Evolutionary conservation across 2,888 invertebrate species (phyloP).

Genomic region (Polydesmus complanatus): DNA sequence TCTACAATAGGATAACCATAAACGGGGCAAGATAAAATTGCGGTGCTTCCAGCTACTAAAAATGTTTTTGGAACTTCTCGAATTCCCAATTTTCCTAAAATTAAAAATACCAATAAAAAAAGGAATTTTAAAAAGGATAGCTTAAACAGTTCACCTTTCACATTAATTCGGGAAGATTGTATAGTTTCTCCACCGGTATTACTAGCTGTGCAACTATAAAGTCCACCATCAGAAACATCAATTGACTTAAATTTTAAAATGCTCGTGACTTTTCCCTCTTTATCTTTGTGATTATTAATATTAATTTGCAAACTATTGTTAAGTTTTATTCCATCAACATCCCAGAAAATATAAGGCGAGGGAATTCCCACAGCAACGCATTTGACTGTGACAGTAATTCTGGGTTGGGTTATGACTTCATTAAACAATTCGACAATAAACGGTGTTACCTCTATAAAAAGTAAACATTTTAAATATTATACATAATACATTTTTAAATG

Average conservation of each 20-base stretch:
- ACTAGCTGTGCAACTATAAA: conserved; percentile 21
- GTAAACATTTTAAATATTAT: too few relatives aligned
- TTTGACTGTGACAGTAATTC: background rate
- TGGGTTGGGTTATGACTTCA: background rate
- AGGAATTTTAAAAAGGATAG: background rate
- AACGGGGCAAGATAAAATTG: conserved; percentile 7
- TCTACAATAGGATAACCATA: conserved; percentile 5
- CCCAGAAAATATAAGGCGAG: conserved; percentile 7
- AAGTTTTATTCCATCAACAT: conserved; percentile 1
- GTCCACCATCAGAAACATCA: conserved; percentile 21
- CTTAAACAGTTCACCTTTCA: conserved; percentile 17
- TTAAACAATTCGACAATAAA: conserved; percentile 3
- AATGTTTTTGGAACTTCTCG: conserved; percentile 2
- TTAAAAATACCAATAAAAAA: background rate
- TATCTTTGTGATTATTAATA: background rate
- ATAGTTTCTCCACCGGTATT: conserved; percentile 20
- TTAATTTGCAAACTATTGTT: background rate
- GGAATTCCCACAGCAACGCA: conserved; percentile 11
- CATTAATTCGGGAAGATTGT: conserved; percentile 21
- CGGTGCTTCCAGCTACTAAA: background rate
- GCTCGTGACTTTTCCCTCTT: background rate
- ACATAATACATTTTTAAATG: background rate
- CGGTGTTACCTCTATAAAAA: conserved; percentile 11
- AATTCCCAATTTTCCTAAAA: conserved; percentile 1
- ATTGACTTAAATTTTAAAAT: background rate